Base-by-base conservation (phyloP, 35 echinoderm and acorn worm genomes). In the Diadema setosum region DNA sequence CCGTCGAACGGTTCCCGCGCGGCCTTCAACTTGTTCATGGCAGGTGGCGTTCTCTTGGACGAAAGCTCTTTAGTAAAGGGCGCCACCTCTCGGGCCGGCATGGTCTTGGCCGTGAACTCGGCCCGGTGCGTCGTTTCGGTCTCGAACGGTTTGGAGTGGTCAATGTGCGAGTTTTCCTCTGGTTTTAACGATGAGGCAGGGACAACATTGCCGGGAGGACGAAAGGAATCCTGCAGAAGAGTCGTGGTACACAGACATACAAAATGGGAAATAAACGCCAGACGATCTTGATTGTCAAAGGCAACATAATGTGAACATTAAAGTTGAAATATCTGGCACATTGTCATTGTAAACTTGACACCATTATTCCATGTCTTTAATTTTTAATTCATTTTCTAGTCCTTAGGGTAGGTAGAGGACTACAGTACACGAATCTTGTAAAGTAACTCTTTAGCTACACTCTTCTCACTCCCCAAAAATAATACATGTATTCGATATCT, bases 191-290 rank as follows among this genome's bases (percentile, higher is more conserved):
- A 92, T 5, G 86, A 76, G 3, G 93, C 86, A 3, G 92, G 96
- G 32, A 69, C n/a, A 18, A 91, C 90, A 20, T 99, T 89, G 21
- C 88, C 92, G 76, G 91, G 96, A 0, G 58, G 78, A 39, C 73
- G 91, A 45, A 94, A 99, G 31, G 94, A 89, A 30, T 99, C 93
- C 96, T 99, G 82, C 2, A 46, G 69, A 35, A 46, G 1, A n/a
- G n/a, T n/a, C n/a, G n/a, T n/a, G n/a, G n/a, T n/a, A n/a, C n/a
- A n/a, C n/a, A n/a, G n/a, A n/a, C n/a, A n/a, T n/a, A n/a, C n/a
- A n/a, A n/a, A n/a, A n/a, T n/a, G n/a, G n/a, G n/a, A n/a, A n/a
- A n/a, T n/a, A n/a, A n/a, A n/a, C n/a, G n/a, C n/a, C n/a, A n/a
- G n/a, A n/a, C n/a, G n/a, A n/a, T n/a, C n/a, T n/a, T n/a, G n/a